These are phyloP conservation scores for Pegoplata infirma DNA, from an alignment of 2,888 invertebrate species.

Conservation along the genomic window DNA sequence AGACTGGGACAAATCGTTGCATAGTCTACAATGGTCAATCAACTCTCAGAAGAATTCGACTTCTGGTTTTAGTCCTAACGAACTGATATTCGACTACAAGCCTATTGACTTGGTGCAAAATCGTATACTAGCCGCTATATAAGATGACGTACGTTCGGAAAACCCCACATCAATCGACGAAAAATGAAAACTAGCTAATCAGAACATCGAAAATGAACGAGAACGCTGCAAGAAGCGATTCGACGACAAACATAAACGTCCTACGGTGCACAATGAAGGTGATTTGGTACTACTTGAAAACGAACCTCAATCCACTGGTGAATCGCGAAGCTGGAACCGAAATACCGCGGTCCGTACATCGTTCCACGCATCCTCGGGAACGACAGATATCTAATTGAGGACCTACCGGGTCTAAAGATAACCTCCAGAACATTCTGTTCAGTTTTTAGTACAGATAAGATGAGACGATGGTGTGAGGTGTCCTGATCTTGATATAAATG, in stretches of 20 bases:
- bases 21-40: background rate
- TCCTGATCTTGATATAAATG: constrained; percentile 24
- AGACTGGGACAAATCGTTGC: background rate
- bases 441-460: constrained; percentile 20
- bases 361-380: constrained; percentile 45
- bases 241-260: constrained; percentile 20
- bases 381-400: constrained; percentile 59
- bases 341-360: constrained; percentile 54
- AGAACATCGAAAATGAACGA: constrained; percentile 24
- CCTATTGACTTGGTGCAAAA: constrained; percentile 40
- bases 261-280: constrained; percentile 1
- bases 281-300: constrained; percentile 41
- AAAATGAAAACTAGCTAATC: constrained; percentile 1
- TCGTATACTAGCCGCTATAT: constrained; percentile 42
- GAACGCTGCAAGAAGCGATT: constrained; percentile 35
- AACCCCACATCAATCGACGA: background rate
- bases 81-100: too few species aligned
- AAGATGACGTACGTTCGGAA: constrained; percentile 31
- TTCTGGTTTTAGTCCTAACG: constrained; percentile 55
- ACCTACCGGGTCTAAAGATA: constrained; percentile 51
- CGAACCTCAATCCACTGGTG: constrained; percentile 42
- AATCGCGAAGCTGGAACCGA: constrained; percentile 60
- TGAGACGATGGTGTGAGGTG: constrained; percentile 58
- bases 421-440: constrained; percentile 41
- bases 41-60: constrained; percentile 1